These are phyloP conservation scores for Morpho helenor DNA, from an alignment of 2,888 invertebrate species.

Conservation along the genomic window DNA sequence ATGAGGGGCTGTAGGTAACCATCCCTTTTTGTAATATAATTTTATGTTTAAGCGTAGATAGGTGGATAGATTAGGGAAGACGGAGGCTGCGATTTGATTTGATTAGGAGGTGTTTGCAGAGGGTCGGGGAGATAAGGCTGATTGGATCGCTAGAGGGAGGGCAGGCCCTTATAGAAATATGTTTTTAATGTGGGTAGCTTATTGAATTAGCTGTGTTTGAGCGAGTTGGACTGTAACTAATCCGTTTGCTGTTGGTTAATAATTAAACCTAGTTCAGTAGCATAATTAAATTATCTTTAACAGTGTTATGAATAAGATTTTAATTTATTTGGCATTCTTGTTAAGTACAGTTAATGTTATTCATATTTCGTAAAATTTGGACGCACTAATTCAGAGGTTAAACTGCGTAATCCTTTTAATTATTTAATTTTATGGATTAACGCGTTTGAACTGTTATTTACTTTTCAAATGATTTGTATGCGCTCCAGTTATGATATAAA, in stretches of 20 bases:
- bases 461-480: too few relatives aligned
- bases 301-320: slow-evolving; percentile 2
- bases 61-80: slow-evolving; percentile 76
- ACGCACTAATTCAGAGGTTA: not conserved
- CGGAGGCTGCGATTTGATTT: slow-evolving; percentile 79
- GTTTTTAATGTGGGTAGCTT: slow-evolving; percentile 76
- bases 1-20: slow-evolving; percentile 71
- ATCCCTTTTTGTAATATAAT: slow-evolving; percentile 78
- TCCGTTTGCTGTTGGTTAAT: slow-evolving; percentile 53
- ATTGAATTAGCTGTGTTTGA: slow-evolving; percentile 71
- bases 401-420: too few relatives aligned
- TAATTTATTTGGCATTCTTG: not conserved
- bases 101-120: slow-evolving; percentile 76
- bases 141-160: slow-evolving; percentile 66
- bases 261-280: slow-evolving; percentile 49
- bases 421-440: too few relatives aligned
- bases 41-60: slow-evolving; percentile 75
- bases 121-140: slow-evolving; percentile 72
- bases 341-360: not conserved
- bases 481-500: too few relatives aligned
- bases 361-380: not conserved
- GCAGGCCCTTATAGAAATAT: slow-evolving; percentile 69
- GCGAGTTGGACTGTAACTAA: slow-evolving; percentile 62
- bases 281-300: slow-evolving; percentile 34
- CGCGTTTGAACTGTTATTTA: too few relatives aligned